A percentile compares a stretch with the other conserved stretches of the same genome.
Evolutionary conservation across 2,888 invertebrate species (phyloP).

Genomic region (Penaeus monodon): DNA sequence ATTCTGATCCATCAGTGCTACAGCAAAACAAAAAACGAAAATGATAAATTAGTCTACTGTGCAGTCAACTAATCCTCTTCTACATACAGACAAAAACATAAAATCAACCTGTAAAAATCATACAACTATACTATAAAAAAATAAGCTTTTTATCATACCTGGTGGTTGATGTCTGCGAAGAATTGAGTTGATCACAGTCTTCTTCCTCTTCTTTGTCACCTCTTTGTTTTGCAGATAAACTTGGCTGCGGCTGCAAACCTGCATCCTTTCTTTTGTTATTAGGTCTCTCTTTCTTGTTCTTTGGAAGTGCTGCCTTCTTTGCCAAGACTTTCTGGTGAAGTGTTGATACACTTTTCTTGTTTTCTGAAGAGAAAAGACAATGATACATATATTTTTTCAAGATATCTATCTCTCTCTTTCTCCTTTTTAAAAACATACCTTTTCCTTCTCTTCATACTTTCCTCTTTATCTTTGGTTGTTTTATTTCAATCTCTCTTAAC

Average conservation of each 20-base stretch:
- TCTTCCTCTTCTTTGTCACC: neutral
- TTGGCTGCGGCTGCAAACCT: neutral
- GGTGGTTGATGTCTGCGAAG: slow-evolving; percentile 23
- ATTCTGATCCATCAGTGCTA: slow-evolving; percentile 30
- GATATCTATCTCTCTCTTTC: neutral
- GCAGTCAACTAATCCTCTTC: neutral
- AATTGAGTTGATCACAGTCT: slow-evolving; percentile 28
- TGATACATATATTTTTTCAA: neutral
- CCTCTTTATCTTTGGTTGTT: too few species aligned
- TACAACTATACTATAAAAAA: too few species aligned
- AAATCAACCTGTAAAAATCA: neutral
- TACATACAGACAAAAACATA: neutral
- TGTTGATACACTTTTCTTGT: neutral
- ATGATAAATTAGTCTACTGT: neutral
- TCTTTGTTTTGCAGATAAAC: neutral
- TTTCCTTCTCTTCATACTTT: neutral
- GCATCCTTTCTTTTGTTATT: neutral
- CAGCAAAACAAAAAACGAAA: neutral
- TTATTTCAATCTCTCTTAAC: too few species aligned
- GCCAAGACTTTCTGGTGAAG: neutral
- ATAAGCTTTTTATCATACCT: slow-evolving; percentile 18
- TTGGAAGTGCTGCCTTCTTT: neutral
- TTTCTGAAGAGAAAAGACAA: neutral
- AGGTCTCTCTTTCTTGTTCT: neutral
- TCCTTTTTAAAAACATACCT: neutral